phyloP scores from a whole-genome alignment of 2,888 invertebrate genomes.

The Plebejus anna region DNA sequence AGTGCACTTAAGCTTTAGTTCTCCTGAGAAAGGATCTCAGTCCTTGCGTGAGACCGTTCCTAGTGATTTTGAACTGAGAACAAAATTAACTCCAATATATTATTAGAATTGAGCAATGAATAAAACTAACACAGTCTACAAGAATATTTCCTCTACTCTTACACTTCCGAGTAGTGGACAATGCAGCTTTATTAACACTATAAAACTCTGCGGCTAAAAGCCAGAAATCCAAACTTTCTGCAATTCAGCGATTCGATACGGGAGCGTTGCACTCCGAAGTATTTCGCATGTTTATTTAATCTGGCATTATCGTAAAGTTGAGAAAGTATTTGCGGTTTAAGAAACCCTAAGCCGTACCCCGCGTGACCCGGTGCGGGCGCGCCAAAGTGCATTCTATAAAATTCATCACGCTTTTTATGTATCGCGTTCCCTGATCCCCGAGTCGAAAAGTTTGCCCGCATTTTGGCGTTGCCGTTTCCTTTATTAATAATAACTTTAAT shows the following conservation, averaged over 20 bases:
- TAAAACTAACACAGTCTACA: background rate
- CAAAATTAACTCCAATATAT: background rate
- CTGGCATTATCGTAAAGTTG: conserved; percentile 21
- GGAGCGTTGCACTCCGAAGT: conserved; percentile 13
- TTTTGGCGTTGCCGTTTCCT: background rate
- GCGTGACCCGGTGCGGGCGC: conserved; percentile 3
- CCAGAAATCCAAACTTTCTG: background rate
- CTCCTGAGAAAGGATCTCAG: background rate
- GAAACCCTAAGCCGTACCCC: conserved; percentile 2
- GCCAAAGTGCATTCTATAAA: conserved; percentile 21
- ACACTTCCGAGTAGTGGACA: background rate
- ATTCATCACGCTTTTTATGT: conserved; percentile 23
- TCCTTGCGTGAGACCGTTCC: background rate
- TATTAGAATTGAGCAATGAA: background rate
- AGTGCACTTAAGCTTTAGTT: background rate
- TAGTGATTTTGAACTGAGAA: background rate
- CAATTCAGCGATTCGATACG: conserved; percentile 7
- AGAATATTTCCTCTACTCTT: background rate
- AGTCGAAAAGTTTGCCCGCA: background rate
- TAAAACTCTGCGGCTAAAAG: background rate
- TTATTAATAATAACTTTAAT: background rate
- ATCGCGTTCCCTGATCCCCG: conserved; percentile 11
- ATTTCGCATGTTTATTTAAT: conserved; percentile 23
- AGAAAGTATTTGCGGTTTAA: conserved; percentile 21
- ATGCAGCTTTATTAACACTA: background rate